phyloP scores from a whole-genome alignment of 1,140 invertebrate genomes.

The Drosophila repleta region DNA sequence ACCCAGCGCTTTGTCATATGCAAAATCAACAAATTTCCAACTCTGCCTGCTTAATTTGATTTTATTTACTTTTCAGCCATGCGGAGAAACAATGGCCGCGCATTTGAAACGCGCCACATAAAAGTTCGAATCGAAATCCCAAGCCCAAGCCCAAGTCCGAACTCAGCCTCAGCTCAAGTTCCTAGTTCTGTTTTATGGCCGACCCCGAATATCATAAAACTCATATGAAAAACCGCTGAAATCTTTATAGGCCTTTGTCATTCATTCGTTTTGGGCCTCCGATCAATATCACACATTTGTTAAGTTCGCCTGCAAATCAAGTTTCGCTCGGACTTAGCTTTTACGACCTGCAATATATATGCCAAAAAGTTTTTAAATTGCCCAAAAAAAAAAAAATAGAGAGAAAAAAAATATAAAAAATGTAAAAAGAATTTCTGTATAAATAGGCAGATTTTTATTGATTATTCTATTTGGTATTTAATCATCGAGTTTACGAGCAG shows the following conservation, averaged over 20 bases:
- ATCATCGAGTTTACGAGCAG: constrained; percentile 39
- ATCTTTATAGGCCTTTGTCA: constrained; percentile 57
- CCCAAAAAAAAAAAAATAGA: constrained; percentile 11
- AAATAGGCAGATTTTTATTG: constrained; percentile 59
- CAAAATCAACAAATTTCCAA: constrained; percentile 65
- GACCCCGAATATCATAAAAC: constrained; percentile 32
- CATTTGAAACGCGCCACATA: constrained; percentile 60
- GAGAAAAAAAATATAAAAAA: background rate
- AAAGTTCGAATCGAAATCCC: constrained; percentile 17
- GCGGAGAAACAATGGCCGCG: constrained; percentile 67
- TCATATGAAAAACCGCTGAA: constrained; percentile 55
- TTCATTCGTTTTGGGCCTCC: constrained; percentile 31
- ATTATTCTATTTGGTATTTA: constrained; percentile 52
- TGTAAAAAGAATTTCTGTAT: background rate
- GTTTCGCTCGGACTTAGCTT: constrained; percentile 51
- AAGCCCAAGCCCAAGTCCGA: background rate
- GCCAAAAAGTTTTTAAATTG: constrained; percentile 54
- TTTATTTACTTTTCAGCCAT: constrained; percentile 61
- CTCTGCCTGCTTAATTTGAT: constrained; percentile 59
- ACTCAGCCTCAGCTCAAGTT: constrained; percentile 31
- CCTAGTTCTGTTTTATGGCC: constrained; percentile 54
- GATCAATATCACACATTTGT: constrained; percentile 46
- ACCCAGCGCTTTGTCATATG: constrained; percentile 66
- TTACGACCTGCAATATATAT: constrained; percentile 60
- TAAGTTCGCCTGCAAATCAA: constrained; percentile 54